Base-by-base conservation (phyloP, 2,888 invertebrate species). In the Hydrotaea cyrtoneurina region DNA sequence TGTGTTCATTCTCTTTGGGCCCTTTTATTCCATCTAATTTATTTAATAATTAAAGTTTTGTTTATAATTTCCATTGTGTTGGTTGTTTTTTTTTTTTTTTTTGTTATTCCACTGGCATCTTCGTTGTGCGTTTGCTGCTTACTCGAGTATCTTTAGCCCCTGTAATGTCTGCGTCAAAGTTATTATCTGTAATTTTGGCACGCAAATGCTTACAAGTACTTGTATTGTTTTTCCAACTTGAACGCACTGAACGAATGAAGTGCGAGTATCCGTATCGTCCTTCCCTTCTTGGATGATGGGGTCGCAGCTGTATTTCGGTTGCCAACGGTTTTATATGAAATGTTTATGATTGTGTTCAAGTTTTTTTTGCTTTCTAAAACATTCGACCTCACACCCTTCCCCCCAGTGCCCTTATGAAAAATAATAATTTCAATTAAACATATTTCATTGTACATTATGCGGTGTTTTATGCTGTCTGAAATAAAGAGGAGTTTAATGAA, bases 231-330 rank as follows among this genome's bases (percentile, higher is more conserved):
- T 21, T 46, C 5, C 66, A 10, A 64, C 64, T n/a, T 64, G 17
- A 66, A 66, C 19, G 17, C 15, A 36, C 36, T 43, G 31, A 31
- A 43, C 36, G 31, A 31, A 43, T 55, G 55, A 55, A 23, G 55
- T 21, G 21, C 55, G 23, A 55, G 21, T 21, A 15, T 23, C 23
- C 21, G 15, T 46, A 46, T 21, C 43, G 5, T 23, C 31, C 62
- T 15, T 26, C 19, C n/a, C 26, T 31, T n/a, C 31, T 62, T 31
- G 17, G 11, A 26, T 7, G 59, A n/a, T 31, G 31, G 13, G 78
- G 50, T 39, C 73, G 74, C 69, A 78, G 82, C 73, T 78, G 78
- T 59, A 36, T 26, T 76, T 81, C n/a, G 53, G 76, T 72, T 81
- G 66, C 77, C 26, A 66, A 23, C 19, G 69, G 43, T 71, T 74